Evolutionary conservation across 2,888 invertebrate species (phyloP).

Genomic region (Agrochola circellaris): DNA sequence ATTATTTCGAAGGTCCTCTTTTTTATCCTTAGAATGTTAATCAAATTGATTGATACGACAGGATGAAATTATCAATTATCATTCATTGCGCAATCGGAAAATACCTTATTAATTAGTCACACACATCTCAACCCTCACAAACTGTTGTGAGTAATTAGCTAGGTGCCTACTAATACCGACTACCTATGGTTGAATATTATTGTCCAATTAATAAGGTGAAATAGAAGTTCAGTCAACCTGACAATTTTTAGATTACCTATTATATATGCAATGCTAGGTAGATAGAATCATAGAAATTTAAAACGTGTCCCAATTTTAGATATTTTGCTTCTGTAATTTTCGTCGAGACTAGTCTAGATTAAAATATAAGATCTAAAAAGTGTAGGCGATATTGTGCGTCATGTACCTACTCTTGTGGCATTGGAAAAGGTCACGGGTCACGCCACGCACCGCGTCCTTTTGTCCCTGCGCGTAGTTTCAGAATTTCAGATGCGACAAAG

Average conservation of each 20-base stretch:
- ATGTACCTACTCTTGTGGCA: not conserved
- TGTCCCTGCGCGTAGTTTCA: constrained; percentile 1
- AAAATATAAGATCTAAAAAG: not conserved
- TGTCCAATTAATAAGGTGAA: not conserved
- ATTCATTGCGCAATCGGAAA: constrained; percentile 37
- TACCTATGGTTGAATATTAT: not conserved
- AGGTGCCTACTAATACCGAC: not conserved
- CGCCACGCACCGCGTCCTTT: constrained; percentile 15
- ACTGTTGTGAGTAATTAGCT: not conserved
- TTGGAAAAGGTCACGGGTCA: constrained; percentile 36
- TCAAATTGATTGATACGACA: not conserved
- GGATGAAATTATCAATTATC: not conserved
- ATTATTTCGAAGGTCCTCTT: not conserved
- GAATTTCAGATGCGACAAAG: constrained; percentile 13
- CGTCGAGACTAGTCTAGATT: not conserved
- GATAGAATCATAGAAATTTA: not conserved
- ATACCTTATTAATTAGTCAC: not conserved
- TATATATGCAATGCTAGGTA: not conserved
- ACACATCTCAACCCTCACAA: not conserved
- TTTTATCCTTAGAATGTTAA: too few relatives aligned
- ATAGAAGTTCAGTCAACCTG: not conserved
- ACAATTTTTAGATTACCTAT: not conserved
- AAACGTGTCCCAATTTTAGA: not conserved
- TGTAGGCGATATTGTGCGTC: constrained; percentile 1
- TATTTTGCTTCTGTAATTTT: not conserved